Conservation (phyloP, 2,113 vertebrate species). For the Canis aureus region DNA sequence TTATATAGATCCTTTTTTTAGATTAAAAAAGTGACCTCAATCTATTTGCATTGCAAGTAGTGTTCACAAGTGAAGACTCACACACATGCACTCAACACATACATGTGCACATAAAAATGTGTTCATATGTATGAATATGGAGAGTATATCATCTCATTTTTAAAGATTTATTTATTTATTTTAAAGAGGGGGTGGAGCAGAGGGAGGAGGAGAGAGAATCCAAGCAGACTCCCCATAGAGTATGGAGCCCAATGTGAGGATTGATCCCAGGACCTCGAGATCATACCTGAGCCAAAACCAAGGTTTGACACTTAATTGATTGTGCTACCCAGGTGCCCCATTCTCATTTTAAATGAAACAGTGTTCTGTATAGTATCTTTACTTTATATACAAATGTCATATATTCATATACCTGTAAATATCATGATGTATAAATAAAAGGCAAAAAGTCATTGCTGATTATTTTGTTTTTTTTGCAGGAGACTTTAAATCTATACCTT, state of each 20-base stretch:
- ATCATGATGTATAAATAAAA: background rate
- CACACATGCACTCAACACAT: background rate
- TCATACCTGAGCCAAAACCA: background rate
- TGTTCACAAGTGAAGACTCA: background rate
- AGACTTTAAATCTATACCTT: slow-evolving; percentile 25
- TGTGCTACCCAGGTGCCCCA: background rate
- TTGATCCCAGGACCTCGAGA: background rate
- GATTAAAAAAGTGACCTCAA: background rate
- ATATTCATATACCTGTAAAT: background rate
- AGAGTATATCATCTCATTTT: background rate
- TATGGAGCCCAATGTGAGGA: background rate
- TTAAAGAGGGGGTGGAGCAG: background rate
- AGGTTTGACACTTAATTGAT: background rate
- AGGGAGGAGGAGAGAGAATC: background rate
- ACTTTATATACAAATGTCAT: background rate
- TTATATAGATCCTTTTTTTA: background rate
- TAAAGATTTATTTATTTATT: background rate
- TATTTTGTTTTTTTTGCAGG: background rate
- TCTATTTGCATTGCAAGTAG: background rate
- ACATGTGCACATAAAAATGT: background rate
- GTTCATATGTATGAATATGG: background rate
- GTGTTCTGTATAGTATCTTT: background rate
- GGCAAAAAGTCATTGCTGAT: background rate
- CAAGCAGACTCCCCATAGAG: background rate
- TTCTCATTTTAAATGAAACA: slow-evolving; percentile 13